A percentile compares a stretch with the other conserved stretches of the same genome.
phyloP scores from a whole-genome alignment of 1,140 invertebrate genomes.

The Nomia melanderi region DNA sequence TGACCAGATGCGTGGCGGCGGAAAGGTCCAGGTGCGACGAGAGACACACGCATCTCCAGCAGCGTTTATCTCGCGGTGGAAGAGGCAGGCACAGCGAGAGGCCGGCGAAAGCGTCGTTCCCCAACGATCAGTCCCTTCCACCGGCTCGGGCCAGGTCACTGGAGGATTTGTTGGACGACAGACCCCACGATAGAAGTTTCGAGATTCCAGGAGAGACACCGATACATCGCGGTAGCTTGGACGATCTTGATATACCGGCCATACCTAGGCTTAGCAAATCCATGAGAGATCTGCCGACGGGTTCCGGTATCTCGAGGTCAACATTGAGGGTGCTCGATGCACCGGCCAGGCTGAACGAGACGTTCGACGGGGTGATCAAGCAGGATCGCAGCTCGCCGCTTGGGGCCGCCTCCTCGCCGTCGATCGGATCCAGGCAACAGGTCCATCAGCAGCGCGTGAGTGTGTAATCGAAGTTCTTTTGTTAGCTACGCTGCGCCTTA shows the following conservation, averaged over 20 bases:
- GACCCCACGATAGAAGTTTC: slow-evolving; percentile 68
- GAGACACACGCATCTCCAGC: slow-evolving; percentile 85
- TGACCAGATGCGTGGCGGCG: slow-evolving; percentile 85
- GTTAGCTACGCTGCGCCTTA: background rate
- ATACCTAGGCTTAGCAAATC: slow-evolving; percentile 73
- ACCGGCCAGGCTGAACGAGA: slow-evolving; percentile 69
- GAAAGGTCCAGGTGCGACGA: slow-evolving; percentile 85
- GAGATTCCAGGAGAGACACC: slow-evolving; percentile 70
- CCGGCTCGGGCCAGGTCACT: slow-evolving; percentile 70
- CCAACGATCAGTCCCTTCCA: slow-evolving; percentile 37
- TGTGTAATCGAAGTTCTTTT: slow-evolving; percentile 10
- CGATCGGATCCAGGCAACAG: slow-evolving; percentile 62
- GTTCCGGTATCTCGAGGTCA: slow-evolving; percentile 54
- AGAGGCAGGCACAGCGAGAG: slow-evolving; percentile 83
- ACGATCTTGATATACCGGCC: slow-evolving; percentile 82
- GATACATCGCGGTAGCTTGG: slow-evolving; percentile 78
- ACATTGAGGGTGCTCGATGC: slow-evolving; percentile 64
- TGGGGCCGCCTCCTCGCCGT: slow-evolving; percentile 63
- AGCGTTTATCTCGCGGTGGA: slow-evolving; percentile 84
- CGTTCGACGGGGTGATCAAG: slow-evolving; percentile 70
- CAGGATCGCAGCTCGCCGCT: slow-evolving; percentile 65
- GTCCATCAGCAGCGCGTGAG: slow-evolving; percentile 62
- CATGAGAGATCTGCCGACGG: slow-evolving; percentile 70
- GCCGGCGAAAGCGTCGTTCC: slow-evolving; percentile 70
- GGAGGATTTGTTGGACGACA: slow-evolving; percentile 78